A percentile compares a stretch with the other conserved stretches of the same genome.
These are phyloP conservation scores for Tuta absoluta DNA, from an alignment of 2,888 invertebrate genomes.

Conservation along the genomic window DNA sequence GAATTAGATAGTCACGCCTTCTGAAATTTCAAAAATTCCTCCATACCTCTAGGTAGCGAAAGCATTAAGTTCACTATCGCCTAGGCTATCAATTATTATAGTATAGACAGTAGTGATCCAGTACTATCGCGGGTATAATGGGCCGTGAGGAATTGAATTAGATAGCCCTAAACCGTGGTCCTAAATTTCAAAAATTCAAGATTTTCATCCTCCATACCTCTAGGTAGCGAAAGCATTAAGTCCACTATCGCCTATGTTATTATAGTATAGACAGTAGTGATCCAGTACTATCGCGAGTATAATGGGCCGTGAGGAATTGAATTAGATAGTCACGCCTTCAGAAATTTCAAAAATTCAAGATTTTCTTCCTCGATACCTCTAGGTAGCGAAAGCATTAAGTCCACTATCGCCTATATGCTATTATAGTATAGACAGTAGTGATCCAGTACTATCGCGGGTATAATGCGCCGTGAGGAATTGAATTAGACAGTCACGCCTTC, in stretches of 20 bases:
- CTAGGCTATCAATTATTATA: neutral
- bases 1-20: neutral
- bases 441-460: neutral
- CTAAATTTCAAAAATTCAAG: too few species aligned
- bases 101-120: neutral
- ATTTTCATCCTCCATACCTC: too few species aligned
- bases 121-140: neutral
- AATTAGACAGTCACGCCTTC: neutral
- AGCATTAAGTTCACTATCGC: neutral
- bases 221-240: too few species aligned
- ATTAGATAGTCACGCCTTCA: neutral
- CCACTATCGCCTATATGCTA: neutral
- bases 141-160: slow-evolving; percentile 1
- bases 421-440: neutral
- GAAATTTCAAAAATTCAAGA: too few species aligned
- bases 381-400: too few species aligned
- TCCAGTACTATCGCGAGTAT: neutral
- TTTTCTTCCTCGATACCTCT: too few species aligned
- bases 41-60: too few species aligned
- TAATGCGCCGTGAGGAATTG: neutral
- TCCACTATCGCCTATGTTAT: neutral
- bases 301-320: neutral
- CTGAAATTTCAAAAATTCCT: too few species aligned
- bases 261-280: neutral
- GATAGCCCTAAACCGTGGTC: too few species aligned